Conservation (phyloP, 2,888 invertebrate genomes). For the Mythimna vitellina region DNA sequence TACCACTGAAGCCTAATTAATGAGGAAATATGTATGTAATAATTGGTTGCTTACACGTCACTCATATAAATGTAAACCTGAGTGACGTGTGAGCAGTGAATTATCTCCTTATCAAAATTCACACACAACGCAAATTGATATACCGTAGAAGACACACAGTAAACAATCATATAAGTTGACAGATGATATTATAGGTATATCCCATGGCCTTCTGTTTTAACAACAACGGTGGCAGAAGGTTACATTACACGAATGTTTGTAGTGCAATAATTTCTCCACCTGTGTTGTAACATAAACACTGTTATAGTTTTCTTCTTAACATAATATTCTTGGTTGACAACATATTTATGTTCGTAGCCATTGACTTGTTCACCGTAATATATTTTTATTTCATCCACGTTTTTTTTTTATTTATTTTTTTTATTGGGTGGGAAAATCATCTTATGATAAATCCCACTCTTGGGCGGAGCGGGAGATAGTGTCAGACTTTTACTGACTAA, state of each 20-base stretch:
- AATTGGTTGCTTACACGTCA: slow-evolving; percentile 30
- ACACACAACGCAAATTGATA: slow-evolving; percentile 18
- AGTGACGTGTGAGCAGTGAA: too few species aligned
- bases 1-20: too few species aligned
- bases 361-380: too few species aligned
- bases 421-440: too few species aligned
- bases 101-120: slow-evolving; percentile 41
- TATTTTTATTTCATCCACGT: too few species aligned
- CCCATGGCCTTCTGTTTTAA: slow-evolving; percentile 40
- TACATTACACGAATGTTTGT: slow-evolving; percentile 2
- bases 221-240: slow-evolving; percentile 14
- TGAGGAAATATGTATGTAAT: slow-evolving; percentile 25
- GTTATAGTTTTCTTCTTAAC: background rate
- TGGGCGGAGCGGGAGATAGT: too few species aligned
- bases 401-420: too few species aligned
- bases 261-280: slow-evolving; percentile 3
- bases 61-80: background rate
- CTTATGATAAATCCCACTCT: too few species aligned
- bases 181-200: slow-evolving; percentile 29
- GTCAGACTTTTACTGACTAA: too few species aligned
- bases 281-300: background rate
- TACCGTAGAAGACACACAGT: slow-evolving; percentile 14
- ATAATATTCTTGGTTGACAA: background rate
- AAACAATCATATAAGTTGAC: slow-evolving; percentile 31
- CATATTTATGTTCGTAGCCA: too few species aligned